Base-by-base conservation (phyloP, 2,888 invertebrate species). In the Phyllotreta cruciferae region DNA sequence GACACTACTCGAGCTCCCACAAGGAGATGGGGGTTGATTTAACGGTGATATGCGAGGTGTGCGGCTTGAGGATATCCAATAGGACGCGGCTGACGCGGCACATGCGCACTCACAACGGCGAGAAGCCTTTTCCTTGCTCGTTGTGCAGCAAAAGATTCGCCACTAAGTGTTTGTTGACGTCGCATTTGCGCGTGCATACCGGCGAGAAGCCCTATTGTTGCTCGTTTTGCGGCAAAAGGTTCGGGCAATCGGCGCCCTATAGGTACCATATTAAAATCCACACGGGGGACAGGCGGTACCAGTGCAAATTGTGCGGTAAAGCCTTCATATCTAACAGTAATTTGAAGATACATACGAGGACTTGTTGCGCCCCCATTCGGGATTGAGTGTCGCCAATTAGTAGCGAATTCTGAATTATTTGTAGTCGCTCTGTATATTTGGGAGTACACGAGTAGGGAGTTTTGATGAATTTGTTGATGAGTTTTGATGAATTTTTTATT, bases 251-350 rank as follows among this genome's bases (percentile, higher is more conserved):
- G 14, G 84, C 85, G 67, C 85, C 85, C 52, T 83, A 86, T 64
- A 84, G 84, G 70, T 85, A 85, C 68, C 86, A 86, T 76, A 84
- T 85, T 75, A 79, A 86, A 78, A 85, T 84, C 76, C 86, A 85
- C 80, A 84, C 83, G 69, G 85, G 85, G 60, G 83, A 84, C 66
- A 80, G 84, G 66, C 86, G 85, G 1, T 86, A 85, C 79, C 81
- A 83, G 60, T 71, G 64, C 35, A 62, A 53, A 42, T 58, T 68
- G 57, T 70, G 68, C 56, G 66, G 54, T 36, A 71, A 67, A 52
- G 63, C 64, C n/a, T 70, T 67, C 35, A 70, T 69, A 36, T 67
- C 67, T 36, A 66, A 67, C 36, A 68, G 64, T 49, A 68, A 69
- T 13, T 52, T 73, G 54, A 68, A 71, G 58, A 68, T 63, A 14